A percentile compares a stretch with the other conserved stretches of the same genome.
phyloP scores from a whole-genome alignment of 2,797 vertebrate species.

The Buphagus erythrorhynchus region DNA sequence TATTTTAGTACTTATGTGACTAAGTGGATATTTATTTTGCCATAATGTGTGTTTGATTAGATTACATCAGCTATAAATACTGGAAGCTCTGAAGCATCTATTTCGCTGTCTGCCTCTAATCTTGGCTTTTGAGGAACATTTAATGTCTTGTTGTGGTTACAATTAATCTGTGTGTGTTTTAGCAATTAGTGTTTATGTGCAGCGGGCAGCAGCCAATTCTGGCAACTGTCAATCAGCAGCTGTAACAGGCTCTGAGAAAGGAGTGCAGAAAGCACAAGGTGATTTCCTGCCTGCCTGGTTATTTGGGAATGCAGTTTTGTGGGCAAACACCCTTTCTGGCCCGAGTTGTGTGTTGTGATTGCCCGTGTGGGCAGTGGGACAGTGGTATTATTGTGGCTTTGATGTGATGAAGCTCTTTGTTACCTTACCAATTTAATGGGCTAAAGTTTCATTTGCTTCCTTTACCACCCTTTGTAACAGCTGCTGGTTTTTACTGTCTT shows the following conservation, averaged over 20 bases:
- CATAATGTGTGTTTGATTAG: conserved; percentile 53
- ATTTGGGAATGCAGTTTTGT: neutral
- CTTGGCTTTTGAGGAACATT: conserved; percentile 55
- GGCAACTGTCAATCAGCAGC: conserved; percentile 44
- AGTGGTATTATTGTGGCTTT: accelerated
- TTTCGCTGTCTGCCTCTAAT: conserved; percentile 15
- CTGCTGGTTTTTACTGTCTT: neutral
- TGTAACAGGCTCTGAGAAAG: neutral
- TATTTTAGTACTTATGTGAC: conserved; percentile 1
- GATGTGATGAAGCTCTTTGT: neutral
- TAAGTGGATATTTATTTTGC: conserved; percentile 63
- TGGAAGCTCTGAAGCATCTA: neutral
- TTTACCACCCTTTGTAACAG: neutral
- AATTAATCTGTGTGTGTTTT: conserved; percentile 53
- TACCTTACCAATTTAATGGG: neutral
- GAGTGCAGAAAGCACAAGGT: neutral
- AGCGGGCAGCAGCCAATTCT: neutral
- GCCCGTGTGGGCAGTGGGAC: accelerated
- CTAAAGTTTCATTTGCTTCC: neutral
- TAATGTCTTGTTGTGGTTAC: conserved; percentile 49
- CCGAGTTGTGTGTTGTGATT: accelerated
- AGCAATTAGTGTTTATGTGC: conserved; percentile 47
- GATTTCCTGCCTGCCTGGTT: neutral
- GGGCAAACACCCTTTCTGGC: neutral
- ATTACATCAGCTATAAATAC: conserved; percentile 51